Percentiles rank a stretch among this genome's conserved stretches.
phyloP scores from a whole-genome alignment of 2,113 vertebrate species.

The Numenius arquata region DNA sequence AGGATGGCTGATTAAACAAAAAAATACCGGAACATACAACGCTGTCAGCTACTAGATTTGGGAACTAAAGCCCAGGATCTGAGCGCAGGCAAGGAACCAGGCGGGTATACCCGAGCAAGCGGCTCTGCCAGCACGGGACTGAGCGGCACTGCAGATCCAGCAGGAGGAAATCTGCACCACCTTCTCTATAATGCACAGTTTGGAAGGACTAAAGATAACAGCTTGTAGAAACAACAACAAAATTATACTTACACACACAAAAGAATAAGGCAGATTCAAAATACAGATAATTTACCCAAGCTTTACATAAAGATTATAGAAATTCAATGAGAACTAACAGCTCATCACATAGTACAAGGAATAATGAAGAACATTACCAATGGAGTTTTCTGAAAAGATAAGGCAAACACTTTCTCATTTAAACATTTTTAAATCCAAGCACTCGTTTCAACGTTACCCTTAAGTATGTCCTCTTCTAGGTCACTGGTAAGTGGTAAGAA shows the following conservation, averaged over 20 bases:
- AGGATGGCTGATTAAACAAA: background rate
- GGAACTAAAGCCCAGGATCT: background rate
- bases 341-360: background rate
- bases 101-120: rapidly evolving
- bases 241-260: background rate
- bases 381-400: background rate
- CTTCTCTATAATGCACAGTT: no score
- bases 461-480: background rate
- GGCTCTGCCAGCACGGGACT: background rate
- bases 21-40: background rate
- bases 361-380: background rate
- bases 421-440: background rate
- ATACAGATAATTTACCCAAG: background rate
- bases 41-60: background rate
- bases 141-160: background rate
- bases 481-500: background rate
- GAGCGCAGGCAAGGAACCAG: background rate
- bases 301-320: background rate
- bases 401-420: background rate
- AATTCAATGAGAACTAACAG: background rate
- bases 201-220: background rate
- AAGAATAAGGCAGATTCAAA: background rate
- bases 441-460: background rate
- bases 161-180: background rate
- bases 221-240: background rate